phyloP scores from a whole-genome alignment of 2,113 vertebrate species.

The Grammomys dolichurus region DNA sequence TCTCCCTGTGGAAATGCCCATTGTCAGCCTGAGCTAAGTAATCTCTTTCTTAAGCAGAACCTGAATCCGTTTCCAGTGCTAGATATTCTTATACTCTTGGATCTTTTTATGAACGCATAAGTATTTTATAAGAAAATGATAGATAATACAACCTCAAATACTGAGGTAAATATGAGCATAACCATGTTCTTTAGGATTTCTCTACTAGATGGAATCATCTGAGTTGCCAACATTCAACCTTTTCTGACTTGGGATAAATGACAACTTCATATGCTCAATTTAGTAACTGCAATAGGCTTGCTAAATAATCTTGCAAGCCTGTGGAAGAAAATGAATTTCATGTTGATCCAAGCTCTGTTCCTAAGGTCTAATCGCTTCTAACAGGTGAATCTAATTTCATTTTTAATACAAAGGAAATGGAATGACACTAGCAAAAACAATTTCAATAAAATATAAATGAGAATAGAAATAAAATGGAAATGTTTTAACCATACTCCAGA shows the following conservation, averaged over 20 bases:
- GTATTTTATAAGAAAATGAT: conserved; percentile 29
- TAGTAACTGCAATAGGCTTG: not conserved
- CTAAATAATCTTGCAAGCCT: conserved; percentile 24
- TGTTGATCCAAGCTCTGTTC: not conserved
- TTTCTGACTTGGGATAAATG: not conserved
- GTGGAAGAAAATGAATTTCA: conserved; percentile 27
- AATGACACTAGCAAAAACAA: conserved; percentile 30
- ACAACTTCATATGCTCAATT: not conserved
- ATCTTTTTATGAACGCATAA: not conserved
- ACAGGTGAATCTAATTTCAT: conserved; percentile 39
- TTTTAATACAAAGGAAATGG: conserved; percentile 29
- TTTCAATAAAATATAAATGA: conserved; percentile 28
- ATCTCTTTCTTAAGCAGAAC: not conserved
- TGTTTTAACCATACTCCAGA: conserved; percentile 11
- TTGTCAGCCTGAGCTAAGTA: not conserved
- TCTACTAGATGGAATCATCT: conserved; percentile 9
- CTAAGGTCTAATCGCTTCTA: conserved; percentile 3
- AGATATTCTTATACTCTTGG: not conserved
- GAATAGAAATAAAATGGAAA: conserved; percentile 48
- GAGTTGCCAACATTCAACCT: not conserved
- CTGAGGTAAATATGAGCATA: not conserved
- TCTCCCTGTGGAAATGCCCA: not conserved
- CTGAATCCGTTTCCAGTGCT: not conserved
- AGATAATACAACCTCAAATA: not conserved
- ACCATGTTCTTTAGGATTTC: conserved; percentile 3